A percentile compares a stretch with the other conserved stretches of the same genome.
Conservation (phyloP, 2,888 invertebrate genomes). For the Dryobotodes eremita region DNA sequence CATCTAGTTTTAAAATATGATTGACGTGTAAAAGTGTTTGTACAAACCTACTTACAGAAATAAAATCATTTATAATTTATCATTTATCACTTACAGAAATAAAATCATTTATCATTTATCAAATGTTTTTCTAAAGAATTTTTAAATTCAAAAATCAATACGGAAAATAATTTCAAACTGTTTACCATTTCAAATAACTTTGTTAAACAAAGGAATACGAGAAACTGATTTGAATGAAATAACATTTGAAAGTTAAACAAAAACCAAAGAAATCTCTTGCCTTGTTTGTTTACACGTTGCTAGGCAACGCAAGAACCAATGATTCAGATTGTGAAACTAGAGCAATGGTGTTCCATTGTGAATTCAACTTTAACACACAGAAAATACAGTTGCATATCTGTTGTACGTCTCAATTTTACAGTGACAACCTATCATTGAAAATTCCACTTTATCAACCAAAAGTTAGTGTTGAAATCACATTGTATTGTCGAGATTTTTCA, state of each 20-base stretch:
- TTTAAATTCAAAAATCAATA: conserved; percentile 19
- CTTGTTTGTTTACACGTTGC: conserved; percentile 60
- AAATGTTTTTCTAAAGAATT: background rate
- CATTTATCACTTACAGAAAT: too few relatives aligned
- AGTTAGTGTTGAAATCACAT: background rate
- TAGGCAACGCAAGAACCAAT: conserved; percentile 54
- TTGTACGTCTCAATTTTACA: background rate
- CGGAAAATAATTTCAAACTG: background rate
- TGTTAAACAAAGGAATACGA: conserved; percentile 32
- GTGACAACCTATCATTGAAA: background rate
- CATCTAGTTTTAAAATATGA: too few relatives aligned
- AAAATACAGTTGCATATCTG: background rate
- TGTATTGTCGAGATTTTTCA: conserved; percentile 3
- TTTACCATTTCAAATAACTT: background rate
- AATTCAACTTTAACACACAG: background rate
- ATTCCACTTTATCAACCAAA: accelerated
- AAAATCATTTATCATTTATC: too few relatives aligned
- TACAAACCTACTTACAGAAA: too few relatives aligned
- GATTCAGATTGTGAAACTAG: conserved; percentile 47
- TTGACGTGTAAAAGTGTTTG: too few relatives aligned
- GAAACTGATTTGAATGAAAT: conserved; percentile 31
- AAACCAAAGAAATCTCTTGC: conserved; percentile 22
- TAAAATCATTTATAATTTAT: too few relatives aligned
- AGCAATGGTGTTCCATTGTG: conserved; percentile 15
- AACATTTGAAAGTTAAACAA: conserved; percentile 33